Base-by-base conservation (phyloP, 2,888 invertebrate species). In the Microdon myrmicae region DNA sequence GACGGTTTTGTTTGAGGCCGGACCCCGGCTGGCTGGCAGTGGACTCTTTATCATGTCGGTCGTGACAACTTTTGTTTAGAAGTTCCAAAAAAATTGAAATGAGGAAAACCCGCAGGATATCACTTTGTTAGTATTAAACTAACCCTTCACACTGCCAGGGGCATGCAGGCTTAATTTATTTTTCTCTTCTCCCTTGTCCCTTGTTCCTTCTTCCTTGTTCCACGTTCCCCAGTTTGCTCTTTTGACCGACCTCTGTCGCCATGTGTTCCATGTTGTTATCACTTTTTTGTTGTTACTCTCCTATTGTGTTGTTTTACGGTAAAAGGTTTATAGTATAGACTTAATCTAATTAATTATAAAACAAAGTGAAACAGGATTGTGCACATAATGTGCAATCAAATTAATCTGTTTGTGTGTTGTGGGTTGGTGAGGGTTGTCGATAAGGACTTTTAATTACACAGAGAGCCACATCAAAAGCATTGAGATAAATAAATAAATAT, bases 81-180 rank as follows among this genome's bases (percentile, higher is more conserved):
- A n/a, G n/a, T 23, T 53, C 25, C 13, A 44, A 53, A n/a, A n/a
- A 44, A 29, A 26, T 38, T 45, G 10, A 10, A 41, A 23, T 28
- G 28, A 12, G 19, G 17, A 45, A 55, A 45, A 34, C 22, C 47
- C 17, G 17, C 47, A 55, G 39, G 55, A 22, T 23, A 47, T 47
- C 55, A 55, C 55, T 55, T 47, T 55, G 55, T 55, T 41, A 55
- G 47, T 16, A 55, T 55, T 47, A 47, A 55, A 47, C 39, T 47
- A 39, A 55, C 47, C 55, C 54, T 47, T 47, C 10, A 31, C 23
- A 25, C 29, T n/a, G 17, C 35, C 45, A 39, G 39, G 32, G 55
- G 39, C 16, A 47, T 34, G 9, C 14, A 35, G 47, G 4, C 16
- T 28, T 34, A 32, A 39, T 37, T 38, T 28, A 44, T 53, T 53